Percentiles rank a stretch among this genome's conserved stretches.
Conservation (phyloP, 2,888 invertebrate species). For the Ormia ochracea region DNA sequence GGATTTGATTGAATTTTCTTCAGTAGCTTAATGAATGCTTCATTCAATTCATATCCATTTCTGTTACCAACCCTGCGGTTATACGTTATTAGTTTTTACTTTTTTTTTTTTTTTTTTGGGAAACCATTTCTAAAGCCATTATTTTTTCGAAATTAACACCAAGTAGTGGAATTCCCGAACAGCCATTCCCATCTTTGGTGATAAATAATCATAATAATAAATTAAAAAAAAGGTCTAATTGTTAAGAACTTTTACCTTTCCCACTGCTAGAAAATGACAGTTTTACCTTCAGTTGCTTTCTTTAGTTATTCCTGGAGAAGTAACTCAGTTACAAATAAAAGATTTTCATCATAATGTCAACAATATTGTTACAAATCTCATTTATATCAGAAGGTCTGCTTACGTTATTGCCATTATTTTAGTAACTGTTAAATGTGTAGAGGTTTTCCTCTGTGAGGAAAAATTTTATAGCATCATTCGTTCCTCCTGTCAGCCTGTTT, state of each 20-base stretch:
- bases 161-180: not conserved
- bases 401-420: conserved; percentile 39
- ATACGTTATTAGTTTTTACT: too few relatives aligned
- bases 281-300: not conserved
- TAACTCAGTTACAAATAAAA: conserved; percentile 11
- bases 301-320: not conserved
- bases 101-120: too few relatives aligned
- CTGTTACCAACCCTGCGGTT: too few relatives aligned
- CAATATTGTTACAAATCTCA: conserved; percentile 53
- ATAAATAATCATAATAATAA: not conserved
- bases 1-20: too few relatives aligned
- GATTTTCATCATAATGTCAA: conserved; percentile 59
- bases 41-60: too few relatives aligned
- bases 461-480: conserved; percentile 11
- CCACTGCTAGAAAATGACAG: not conserved
- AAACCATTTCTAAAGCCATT: not conserved
- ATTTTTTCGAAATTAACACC: not conserved
- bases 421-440: conserved; percentile 31
- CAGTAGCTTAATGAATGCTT: too few relatives aligned
- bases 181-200: not conserved
- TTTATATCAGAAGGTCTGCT: conserved; percentile 35
- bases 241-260: not conserved
- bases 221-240: not conserved
- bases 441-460: not conserved
- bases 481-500: conserved; percentile 10